A percentile compares a stretch with the other conserved stretches of the same genome.
These are phyloP conservation scores for Augochlora pura DNA, from an alignment of 1,140 invertebrate genomes.

Conservation along the genomic window DNA sequence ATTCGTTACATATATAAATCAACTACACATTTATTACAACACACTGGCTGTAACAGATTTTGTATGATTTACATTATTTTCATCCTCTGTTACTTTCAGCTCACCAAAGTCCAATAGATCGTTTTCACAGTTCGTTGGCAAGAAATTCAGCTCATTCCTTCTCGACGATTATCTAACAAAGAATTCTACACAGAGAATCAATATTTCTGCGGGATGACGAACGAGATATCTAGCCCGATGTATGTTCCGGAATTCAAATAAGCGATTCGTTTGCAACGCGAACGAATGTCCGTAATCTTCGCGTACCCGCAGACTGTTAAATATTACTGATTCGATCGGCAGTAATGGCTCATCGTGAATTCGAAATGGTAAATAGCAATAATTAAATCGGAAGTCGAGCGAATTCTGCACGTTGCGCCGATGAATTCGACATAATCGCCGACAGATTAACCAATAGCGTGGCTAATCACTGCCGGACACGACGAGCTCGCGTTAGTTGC, in stretches of 20 bases:
- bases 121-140: no score
- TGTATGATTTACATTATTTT: no score
- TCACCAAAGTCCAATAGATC: no score
- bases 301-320: conserved; percentile 38
- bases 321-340: conserved; percentile 55
- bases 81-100: no score
- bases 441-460: conserved; percentile 68
- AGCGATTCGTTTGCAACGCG: conserved; percentile 6
- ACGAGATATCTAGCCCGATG: not conserved
- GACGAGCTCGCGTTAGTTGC: conserved; percentile 57
- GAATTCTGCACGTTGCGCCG: conserved; percentile 63
- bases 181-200: not conserved
- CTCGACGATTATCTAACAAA: not conserved
- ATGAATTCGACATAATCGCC: conserved; percentile 67
- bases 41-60: no score
- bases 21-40: no score
- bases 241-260: not conserved
- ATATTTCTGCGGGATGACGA: not conserved
- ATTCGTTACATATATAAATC: no score
- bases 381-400: conserved; percentile 67
- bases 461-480: conserved; percentile 60
- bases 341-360: conserved; percentile 58
- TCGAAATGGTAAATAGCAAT: conserved; percentile 68
- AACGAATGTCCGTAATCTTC: conserved; percentile 42
- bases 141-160: no score